These are phyloP conservation scores for Polydesmus complanatus DNA, from an alignment of 2,888 invertebrate species.

Conservation along the genomic window DNA sequence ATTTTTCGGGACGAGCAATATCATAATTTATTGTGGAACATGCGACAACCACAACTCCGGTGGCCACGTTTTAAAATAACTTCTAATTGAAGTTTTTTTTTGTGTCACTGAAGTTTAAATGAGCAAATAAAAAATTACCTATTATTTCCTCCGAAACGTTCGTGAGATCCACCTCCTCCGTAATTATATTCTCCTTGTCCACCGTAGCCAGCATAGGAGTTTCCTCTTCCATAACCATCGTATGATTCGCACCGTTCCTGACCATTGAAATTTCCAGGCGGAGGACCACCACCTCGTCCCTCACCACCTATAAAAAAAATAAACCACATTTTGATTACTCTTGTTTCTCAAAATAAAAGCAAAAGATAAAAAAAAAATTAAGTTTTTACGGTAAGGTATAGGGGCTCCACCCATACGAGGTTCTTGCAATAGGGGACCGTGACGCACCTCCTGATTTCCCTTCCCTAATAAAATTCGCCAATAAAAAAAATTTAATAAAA, in stretches of 20 bases:
- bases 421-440: constrained; percentile 73
- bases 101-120: background rate
- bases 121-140: background rate
- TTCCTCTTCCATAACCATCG: constrained; percentile 18
- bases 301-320: constrained; percentile 12
- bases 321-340: no score
- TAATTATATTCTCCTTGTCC: constrained; percentile 15
- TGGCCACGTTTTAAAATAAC: no score
- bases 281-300: constrained; percentile 16
- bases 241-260: constrained; percentile 12
- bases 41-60: no score
- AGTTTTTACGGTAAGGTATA: constrained; percentile 71
- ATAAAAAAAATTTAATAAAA: no score
- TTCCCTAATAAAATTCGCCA: background rate
- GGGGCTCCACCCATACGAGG: constrained; percentile 77
- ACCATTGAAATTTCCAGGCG: constrained; percentile 1
- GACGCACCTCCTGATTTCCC: constrained; percentile 35
- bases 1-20: no score
- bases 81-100: no score
- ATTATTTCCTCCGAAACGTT: background rate
- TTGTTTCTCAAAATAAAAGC: constrained; percentile 2
- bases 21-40: no score
- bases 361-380: background rate
- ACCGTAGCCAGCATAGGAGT: constrained; percentile 13
- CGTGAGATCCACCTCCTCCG: constrained; percentile 7